phyloP scores from a whole-genome alignment of 2,113 vertebrate species.

The Paratilapia polleni region DNA sequence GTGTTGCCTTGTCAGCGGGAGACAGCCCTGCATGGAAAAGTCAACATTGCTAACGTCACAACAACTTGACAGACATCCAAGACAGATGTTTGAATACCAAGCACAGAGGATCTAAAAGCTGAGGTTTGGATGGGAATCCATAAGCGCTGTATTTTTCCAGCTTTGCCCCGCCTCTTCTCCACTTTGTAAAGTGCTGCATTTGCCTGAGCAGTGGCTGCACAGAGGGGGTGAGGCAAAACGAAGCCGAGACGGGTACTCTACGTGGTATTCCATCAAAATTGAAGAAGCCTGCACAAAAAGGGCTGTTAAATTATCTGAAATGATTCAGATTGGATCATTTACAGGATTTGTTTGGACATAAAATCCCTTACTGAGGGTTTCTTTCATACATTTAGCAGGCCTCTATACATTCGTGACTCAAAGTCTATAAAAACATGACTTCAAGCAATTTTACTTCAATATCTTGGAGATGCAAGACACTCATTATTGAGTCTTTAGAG shows the following conservation, averaged over 20 bases:
- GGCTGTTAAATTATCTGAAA: slow-evolving; percentile 8
- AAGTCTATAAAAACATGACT: slow-evolving; percentile 6
- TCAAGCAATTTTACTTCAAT: background rate
- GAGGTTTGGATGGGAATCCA: slow-evolving; percentile 47
- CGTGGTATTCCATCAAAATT: slow-evolving; percentile 18
- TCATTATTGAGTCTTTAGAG: slow-evolving; percentile 22
- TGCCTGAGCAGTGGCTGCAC: slow-evolving; percentile 1
- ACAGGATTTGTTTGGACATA: slow-evolving; percentile 24
- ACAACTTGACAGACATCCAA: slow-evolving; percentile 60
- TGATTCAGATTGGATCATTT: background rate
- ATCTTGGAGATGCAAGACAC: slow-evolving; percentile 13
- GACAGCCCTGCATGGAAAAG: slow-evolving; percentile 36
- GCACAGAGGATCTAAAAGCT: slow-evolving; percentile 14
- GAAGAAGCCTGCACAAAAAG: slow-evolving; percentile 6
- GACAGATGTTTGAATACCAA: slow-evolving; percentile 58
- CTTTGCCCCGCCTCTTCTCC: background rate
- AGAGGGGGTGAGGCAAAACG: background rate
- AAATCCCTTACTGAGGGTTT: slow-evolving; percentile 1
- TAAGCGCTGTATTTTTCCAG: slow-evolving; percentile 36
- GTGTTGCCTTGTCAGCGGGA: slow-evolving; percentile 15
- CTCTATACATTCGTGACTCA: background rate
- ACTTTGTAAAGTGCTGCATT: background rate
- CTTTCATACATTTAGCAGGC: slow-evolving; percentile 4
- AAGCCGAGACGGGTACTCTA: background rate
- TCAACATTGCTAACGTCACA: slow-evolving; percentile 52